Evolutionary conservation across 2,797 vertebrate genomes (phyloP).

Genomic region (Chaunax sp.): DNA sequence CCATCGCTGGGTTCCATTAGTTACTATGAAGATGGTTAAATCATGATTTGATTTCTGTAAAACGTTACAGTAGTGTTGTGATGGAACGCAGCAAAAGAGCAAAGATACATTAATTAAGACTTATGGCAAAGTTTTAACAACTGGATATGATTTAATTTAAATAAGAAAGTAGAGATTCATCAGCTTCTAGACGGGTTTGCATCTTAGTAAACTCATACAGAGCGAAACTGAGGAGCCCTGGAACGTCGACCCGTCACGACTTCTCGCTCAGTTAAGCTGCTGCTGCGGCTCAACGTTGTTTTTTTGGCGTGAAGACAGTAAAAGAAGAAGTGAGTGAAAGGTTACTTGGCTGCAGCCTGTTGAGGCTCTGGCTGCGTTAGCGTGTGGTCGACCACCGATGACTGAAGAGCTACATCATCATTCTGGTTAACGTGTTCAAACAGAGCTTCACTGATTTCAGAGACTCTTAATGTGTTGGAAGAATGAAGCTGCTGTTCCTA

Average conservation of each 20-base stretch:
- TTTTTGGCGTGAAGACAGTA: conserved; percentile 7
- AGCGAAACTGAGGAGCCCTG: not conserved
- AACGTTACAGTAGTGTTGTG: too few relatives aligned
- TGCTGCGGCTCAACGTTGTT: not conserved
- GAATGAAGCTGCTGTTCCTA: not conserved
- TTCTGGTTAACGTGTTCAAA: not conserved
- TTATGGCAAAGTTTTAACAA: too few relatives aligned
- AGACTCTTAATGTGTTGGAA: not conserved
- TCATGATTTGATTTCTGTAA: too few relatives aligned
- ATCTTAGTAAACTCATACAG: too few relatives aligned
- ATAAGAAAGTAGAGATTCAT: too few relatives aligned
- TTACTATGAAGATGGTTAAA: too few relatives aligned
- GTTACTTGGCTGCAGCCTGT: conserved; percentile 5
- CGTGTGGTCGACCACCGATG: not conserved
- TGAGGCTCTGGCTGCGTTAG: not conserved
- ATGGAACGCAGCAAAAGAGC: too few relatives aligned
- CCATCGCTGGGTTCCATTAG: too few relatives aligned
- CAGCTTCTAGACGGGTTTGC: too few relatives aligned
- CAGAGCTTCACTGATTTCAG: not conserved
- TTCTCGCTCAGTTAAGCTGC: not conserved
- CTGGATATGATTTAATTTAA: too few relatives aligned
- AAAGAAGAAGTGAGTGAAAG: conserved; percentile 27
- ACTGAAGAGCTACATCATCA: conserved; percentile 12
- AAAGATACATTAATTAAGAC: too few relatives aligned
- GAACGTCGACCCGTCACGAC: not conserved